Base-by-base conservation (phyloP, 2,797 vertebrate genomes). In the Poecile montanus region DNA sequence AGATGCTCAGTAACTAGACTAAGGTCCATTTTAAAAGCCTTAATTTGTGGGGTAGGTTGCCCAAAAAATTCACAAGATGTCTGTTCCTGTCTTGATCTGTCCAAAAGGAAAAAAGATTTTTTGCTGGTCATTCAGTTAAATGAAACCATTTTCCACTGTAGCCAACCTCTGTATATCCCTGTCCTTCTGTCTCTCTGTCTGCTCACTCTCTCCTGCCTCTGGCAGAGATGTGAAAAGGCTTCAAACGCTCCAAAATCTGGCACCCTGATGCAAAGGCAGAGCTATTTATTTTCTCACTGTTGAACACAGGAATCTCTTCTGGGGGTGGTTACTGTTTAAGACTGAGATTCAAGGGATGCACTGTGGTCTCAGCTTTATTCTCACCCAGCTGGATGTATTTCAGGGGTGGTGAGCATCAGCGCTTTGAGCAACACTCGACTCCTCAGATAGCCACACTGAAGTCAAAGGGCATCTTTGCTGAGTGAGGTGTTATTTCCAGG, bases 301-400 rank as follows among this genome's bases (percentile, higher is more conserved):
- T 94, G 65, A 56, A 14, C 36, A 29, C 19, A 62, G 61, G 27
- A 57, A 40, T 88, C 75, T 66, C 71, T 82, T 93, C 54, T 74
- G 45, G 23, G 36, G 27, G 32, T 45, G 53, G 57, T 61, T 93
- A 71, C 93, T 32, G 2, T 89, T 85, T 80, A 75, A 85, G 47
- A 34, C n/a, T 38, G 62, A 61, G 47, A 81, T 78, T 74, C 63
- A 70, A 76, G 73, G 54, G 70, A 81, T 89, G 48, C 79, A 16
- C 34, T 68, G 74, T 79, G 71, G 50, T 85, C 83, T 94, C 80
- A 82, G 48, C 74, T 94, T 87, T 87, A 90, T 91, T 82, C 80
- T 90, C 60, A 58, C 22, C 15, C 71, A 82, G 77, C 48, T 88
- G 92, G 94, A 61, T 94, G 57, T 7, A 47, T 93, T 88, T 79